Percentiles rank a stretch among this genome's conserved stretches.
Evolutionary conservation across 2,797 vertebrate genomes (phyloP).

Genomic region (Streptopelia turtur): DNA sequence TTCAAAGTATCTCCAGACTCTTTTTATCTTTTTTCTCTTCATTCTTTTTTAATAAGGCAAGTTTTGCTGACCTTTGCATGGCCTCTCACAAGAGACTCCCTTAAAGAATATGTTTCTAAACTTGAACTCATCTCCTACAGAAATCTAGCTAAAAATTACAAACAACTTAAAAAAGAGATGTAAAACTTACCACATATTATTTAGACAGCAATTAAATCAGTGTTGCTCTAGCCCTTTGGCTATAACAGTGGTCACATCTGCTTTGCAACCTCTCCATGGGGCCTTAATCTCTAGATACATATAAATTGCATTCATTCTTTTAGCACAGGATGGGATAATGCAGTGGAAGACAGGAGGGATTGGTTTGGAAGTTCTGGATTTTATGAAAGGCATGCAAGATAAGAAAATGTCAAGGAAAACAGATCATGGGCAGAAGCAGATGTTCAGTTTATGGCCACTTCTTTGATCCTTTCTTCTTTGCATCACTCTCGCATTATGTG

Average conservation of each 20-base stretch:
- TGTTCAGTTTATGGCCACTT: conserved; percentile 28
- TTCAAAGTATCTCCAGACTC: neutral
- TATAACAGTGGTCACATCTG: neutral
- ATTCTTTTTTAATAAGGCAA: conserved; percentile 12
- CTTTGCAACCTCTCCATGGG: neutral
- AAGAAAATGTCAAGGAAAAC: conserved; percentile 56
- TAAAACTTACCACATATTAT: neutral
- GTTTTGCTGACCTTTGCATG: neutral
- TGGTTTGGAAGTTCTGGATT: conserved; percentile 23
- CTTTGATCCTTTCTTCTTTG: conserved; percentile 22
- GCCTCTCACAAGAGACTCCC: neutral
- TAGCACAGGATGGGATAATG: neutral
- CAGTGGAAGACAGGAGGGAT: conserved; percentile 7
- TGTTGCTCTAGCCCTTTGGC: neutral
- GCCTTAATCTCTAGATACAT: conserved; percentile 9
- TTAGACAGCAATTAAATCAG: neutral
- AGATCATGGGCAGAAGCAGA: conserved; percentile 50
- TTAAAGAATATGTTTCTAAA: neutral
- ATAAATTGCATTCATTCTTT: conserved; percentile 20
- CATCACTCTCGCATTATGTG: neutral
- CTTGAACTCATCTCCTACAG: neutral
- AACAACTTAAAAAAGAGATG: neutral
- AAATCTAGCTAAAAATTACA: neutral
- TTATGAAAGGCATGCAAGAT: conserved; percentile 48
- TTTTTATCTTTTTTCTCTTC: neutral